These are phyloP conservation scores for Drosophila tropicalis DNA, from an alignment of 1,140 invertebrate species.

Conservation along the genomic window DNA sequence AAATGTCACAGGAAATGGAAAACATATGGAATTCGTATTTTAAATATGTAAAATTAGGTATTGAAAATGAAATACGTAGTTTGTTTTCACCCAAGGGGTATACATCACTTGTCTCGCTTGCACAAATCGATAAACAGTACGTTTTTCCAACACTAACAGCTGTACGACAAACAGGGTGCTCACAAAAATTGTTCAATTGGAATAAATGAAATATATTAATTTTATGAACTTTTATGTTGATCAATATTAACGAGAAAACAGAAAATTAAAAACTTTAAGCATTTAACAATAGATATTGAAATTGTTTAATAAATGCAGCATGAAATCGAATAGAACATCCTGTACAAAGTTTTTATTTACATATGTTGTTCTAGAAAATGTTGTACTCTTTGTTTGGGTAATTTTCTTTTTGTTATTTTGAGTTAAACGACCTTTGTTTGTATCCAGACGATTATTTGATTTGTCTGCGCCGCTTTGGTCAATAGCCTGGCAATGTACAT, in stretches of 20 bases:
- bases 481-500: constrained; percentile 26
- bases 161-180: neutral
- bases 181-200: no score
- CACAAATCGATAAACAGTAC: constrained; percentile 30
- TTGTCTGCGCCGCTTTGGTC: constrained; percentile 49
- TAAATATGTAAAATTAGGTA: neutral
- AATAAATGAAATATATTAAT: neutral
- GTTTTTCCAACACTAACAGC: constrained; percentile 15
- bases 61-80: constrained; percentile 50
- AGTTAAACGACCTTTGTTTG: constrained; percentile 54
- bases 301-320: no score
- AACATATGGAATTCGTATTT: neutral
- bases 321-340: neutral
- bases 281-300: no score
- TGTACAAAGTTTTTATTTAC: neutral
- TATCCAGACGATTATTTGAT: constrained; percentile 36
- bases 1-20: neutral
- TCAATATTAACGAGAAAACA: no score
- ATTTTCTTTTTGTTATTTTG: neutral
- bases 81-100: neutral
- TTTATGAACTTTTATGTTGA: neutral
- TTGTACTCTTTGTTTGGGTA: constrained; percentile 35
- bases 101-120: constrained; percentile 14
- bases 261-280: no score
- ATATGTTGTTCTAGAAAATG: constrained; percentile 8